Percentiles rank a stretch among this genome's conserved stretches.
Conservation (phyloP, 2,888 invertebrate genomes). For the Odontocolon sp. region DNA sequence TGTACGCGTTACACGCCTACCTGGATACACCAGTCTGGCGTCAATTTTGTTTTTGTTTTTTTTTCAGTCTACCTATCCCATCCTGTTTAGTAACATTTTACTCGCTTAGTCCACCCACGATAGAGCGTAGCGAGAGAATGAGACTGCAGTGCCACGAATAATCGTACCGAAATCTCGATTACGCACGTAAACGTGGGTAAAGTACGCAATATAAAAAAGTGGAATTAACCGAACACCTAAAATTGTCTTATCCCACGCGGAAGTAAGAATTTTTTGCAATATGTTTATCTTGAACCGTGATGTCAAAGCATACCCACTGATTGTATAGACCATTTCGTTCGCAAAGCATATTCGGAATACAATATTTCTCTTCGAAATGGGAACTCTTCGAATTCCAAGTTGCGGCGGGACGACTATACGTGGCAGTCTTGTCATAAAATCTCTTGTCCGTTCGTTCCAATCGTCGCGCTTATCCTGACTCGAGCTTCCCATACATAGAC, state of each 20-base stretch:
- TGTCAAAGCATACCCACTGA: constrained; percentile 8
- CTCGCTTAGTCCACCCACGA: constrained; percentile 34
- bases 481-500: constrained; percentile 18
- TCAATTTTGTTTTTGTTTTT: constrained; percentile 7
- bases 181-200: constrained; percentile 34
- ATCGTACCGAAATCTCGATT: constrained; percentile 35
- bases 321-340: constrained; percentile 9
- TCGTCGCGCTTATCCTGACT: constrained; percentile 25
- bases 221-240: constrained; percentile 21
- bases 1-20: constrained; percentile 21
- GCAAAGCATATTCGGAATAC: neutral
- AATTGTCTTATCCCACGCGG: constrained; percentile 49
- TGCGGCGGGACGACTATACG: neutral
- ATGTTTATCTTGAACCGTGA: neutral
- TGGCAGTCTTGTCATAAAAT: constrained; percentile 21
- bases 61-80: constrained; percentile 11
- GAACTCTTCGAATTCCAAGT: constrained; percentile 8
- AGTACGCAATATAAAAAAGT: constrained; percentile 39
- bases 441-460: constrained; percentile 29
- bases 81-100: neutral
- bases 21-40: neutral
- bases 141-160: constrained; percentile 35
- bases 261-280: constrained; percentile 9
- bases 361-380: neutral
- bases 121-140: constrained; percentile 36